Evolutionary conservation across 2,797 vertebrate species (phyloP), one percentile per base, ranked within the genome.

Genomic region (Cuniculus paca): DNA sequence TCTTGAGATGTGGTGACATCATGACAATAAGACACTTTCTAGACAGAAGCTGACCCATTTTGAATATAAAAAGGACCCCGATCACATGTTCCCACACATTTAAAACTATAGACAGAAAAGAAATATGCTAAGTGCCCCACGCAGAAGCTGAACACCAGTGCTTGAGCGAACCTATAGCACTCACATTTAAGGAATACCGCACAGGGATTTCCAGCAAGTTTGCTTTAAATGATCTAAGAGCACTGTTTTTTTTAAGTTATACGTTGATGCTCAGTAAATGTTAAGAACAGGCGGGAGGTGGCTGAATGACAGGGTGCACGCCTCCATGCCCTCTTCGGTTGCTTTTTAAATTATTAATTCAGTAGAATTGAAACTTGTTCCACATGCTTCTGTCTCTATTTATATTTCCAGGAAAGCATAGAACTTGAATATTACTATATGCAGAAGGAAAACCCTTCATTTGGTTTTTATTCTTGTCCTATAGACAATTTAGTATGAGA

Each of bases 11-110:
- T 98, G 98, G 99, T 99, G 99, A 99, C 99, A 99, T 99, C 99
- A 99, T 99, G 99, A 99, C 99, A 99, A 99, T 99, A 98, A 99
- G 99, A 99, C 99, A 99, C 99, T 99, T 99, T 99, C 98, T 98
- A 99, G 99, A 99, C 99, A 99, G 99, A 99, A 99, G 99, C 99
- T 99, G 98, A 99, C 99, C 99, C 98, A 99, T 99, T 99, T 99
- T 99, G 99, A 99, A 98, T 99, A 98, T 98, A 99, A 99, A 99
- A 99, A 99, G 99, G 98, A 99, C 98, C 98, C 98, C 98, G 99
- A 99, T 99, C 99, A 99, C 99, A 99, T 99, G 99, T 99, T 99
- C 99, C 99, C 99, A 99, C 99, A 99, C 99, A 99, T 99, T 99
- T 99, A 99, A 98, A 98, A 98, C 98, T 97, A 97, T 94, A 91